phyloP scores from a whole-genome alignment of 2,113 vertebrate genomes.

The Cromileptes altivelis region DNA sequence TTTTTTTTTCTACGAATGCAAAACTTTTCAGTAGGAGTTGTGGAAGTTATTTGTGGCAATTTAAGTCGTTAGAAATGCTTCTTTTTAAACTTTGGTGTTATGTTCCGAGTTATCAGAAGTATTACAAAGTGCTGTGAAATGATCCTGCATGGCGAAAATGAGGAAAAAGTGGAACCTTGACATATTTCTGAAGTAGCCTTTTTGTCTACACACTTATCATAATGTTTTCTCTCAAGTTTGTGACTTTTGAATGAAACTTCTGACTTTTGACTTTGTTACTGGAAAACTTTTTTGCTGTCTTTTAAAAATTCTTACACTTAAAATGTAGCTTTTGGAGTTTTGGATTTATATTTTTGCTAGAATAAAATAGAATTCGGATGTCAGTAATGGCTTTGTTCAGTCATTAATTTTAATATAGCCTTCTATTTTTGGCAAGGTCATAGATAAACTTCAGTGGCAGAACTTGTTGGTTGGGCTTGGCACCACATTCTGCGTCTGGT shows the following conservation, averaged over 20 bases:
- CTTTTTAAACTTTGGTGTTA: background rate
- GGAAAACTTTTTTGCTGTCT: background rate
- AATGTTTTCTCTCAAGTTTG: constrained; percentile 15
- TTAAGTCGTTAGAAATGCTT: background rate
- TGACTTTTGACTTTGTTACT: background rate
- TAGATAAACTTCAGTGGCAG: background rate
- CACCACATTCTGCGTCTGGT: background rate
- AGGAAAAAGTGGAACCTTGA: background rate
- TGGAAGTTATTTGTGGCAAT: constrained; percentile 1
- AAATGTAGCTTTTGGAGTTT: background rate
- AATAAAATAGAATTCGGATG: background rate
- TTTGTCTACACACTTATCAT: background rate
- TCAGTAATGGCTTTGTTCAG: background rate
- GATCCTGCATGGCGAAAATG: background rate
- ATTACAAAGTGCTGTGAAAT: constrained; percentile 4
- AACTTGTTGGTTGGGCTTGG: constrained; percentile 4
- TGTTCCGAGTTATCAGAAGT: background rate
- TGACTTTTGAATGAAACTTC: constrained; percentile 25
- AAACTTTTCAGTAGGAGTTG: constrained; percentile 1
- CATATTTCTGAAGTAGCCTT: background rate
- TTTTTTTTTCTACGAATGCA: background rate
- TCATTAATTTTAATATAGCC: background rate
- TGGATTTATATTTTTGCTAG: background rate
- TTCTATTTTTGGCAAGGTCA: background rate
- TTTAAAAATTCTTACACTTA: background rate